Percentiles rank a stretch among this genome's conserved stretches.
phyloP scores from a whole-genome alignment of 2,797 vertebrate genomes.

The Erethizon dorsatum region DNA sequence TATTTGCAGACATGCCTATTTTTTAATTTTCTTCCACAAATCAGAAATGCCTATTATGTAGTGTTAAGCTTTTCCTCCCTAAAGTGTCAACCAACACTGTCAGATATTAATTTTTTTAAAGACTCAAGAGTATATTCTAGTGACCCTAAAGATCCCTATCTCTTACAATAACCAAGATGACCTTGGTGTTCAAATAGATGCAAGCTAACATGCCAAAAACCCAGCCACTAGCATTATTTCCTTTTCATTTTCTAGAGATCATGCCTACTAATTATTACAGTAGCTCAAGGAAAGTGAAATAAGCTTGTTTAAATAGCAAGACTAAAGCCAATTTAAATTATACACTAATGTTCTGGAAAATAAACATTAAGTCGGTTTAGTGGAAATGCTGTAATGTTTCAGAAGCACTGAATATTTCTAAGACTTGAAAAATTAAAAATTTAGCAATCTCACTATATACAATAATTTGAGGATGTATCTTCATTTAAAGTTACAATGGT shows the following conservation, averaged over 20 bases:
- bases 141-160: not conserved
- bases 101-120: conserved; percentile 55
- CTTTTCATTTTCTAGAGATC: conserved; percentile 61
- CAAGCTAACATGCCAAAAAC: not conserved
- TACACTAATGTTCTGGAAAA: conserved; percentile 65
- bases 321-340: conserved; percentile 71
- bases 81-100: not conserved
- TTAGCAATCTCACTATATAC: not conserved
- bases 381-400: conserved; percentile 13
- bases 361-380: not conserved
- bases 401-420: conserved; percentile 11
- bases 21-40: conserved; percentile 71
- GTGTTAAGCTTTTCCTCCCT: conserved; percentile 67
- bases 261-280: conserved; percentile 72
- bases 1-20: conserved; percentile 60
- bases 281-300: conserved; percentile 54
- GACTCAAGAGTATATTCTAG: not conserved
- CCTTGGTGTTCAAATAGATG: conserved; percentile 24
- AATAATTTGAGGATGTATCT: not conserved
- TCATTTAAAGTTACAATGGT: not conserved
- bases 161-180: not conserved
- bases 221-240: not conserved
- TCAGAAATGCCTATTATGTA: conserved; percentile 62
- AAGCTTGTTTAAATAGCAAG: conserved; percentile 66
- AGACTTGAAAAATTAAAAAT: conserved; percentile 54